Conservation (phyloP, 35 echinoderm and acorn worm species). For the Apostichopus japonicus region DNA sequence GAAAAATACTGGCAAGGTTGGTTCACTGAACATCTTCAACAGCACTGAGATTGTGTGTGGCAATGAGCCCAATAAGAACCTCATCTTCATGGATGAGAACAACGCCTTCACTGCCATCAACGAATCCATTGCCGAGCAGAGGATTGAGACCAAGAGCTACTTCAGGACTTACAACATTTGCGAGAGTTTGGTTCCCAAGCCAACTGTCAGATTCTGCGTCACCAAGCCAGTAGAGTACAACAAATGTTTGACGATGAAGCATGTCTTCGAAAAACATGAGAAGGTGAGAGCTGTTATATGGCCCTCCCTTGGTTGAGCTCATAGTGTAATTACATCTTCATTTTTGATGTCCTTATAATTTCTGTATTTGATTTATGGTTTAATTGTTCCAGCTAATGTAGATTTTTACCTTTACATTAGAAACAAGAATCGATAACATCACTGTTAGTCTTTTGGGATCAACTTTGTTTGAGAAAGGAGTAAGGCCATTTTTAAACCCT, state of each 20-base stretch:
- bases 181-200: slow-evolving; percentile 65
- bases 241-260: slow-evolving; percentile 73
- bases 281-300: slow-evolving; percentile 46
- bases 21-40: slow-evolving; percentile 72
- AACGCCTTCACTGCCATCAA: slow-evolving; percentile 44
- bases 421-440: too few species aligned
- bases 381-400: too few species aligned
- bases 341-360: too few species aligned
- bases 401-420: too few species aligned
- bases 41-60: slow-evolving; percentile 72
- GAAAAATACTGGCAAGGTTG: slow-evolving; percentile 43
- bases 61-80: slow-evolving; percentile 13
- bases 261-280: slow-evolving; percentile 52
- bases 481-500: too few species aligned
- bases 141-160: slow-evolving; percentile 60
- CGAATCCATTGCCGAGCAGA: slow-evolving; percentile 52
- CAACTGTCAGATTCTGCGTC: slow-evolving; percentile 84
- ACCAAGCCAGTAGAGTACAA: slow-evolving; percentile 38
- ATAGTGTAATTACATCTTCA: neutral
- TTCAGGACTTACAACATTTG: slow-evolving; percentile 54
- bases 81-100: slow-evolving; percentile 90
- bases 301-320: neutral
- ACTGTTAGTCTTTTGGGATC: too few species aligned
- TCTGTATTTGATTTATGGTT: too few species aligned
- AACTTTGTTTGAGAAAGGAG: too few species aligned